Evolutionary conservation across 2,797 vertebrate genomes (phyloP), one percentile per base, ranked within the genome.

Genomic region (Hoplostethus atlanticus): DNA sequence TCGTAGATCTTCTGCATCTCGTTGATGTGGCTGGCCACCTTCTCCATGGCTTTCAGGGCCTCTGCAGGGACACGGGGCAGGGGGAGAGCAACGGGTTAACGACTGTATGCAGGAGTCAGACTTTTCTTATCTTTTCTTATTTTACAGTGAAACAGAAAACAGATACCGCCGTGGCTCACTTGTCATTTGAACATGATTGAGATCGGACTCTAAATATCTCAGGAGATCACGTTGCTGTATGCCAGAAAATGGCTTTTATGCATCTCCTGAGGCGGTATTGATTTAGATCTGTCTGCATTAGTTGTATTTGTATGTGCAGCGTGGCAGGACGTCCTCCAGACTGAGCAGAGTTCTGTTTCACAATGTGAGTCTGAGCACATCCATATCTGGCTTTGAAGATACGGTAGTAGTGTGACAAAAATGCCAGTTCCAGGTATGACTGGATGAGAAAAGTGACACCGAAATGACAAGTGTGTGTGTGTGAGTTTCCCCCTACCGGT

Each of bases 1-100:
- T 99, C 98, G 7, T 99, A 98, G 84, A 99, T 96, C 94, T 99
- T 99, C 94, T 99, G 98, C 98, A 99, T 99, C 93, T 99, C 98
- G 0, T 99, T 99, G 89, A 99, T 99, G 89, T 99, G 97, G 85
- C 96, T 99, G 40, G 98, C 98, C 64, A 99, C 98, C 89, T 99
- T 99, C 86, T 99, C 97, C 98, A 99, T 99, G 73, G 97, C 98
- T 88, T 97, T 99, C 71, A 98, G 88, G 0, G 98, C 97, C 94
- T 99, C 98, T 99, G 78, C 70, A 85, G 68, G 50, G 51, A 68
- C 48, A 40, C 13, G 48, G 34, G 11, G 21, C 17, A 30, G 34
- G 17, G 61, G 21, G 65, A 72, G 11, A 58, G 46, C 6, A 21
- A 36, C 7, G 48, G 31, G 62, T 80, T 12, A 56, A 15, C 17